Evolutionary conservation across 2,113 vertebrate species (phyloP).

Genomic region (Heterotis niloticus): DNA sequence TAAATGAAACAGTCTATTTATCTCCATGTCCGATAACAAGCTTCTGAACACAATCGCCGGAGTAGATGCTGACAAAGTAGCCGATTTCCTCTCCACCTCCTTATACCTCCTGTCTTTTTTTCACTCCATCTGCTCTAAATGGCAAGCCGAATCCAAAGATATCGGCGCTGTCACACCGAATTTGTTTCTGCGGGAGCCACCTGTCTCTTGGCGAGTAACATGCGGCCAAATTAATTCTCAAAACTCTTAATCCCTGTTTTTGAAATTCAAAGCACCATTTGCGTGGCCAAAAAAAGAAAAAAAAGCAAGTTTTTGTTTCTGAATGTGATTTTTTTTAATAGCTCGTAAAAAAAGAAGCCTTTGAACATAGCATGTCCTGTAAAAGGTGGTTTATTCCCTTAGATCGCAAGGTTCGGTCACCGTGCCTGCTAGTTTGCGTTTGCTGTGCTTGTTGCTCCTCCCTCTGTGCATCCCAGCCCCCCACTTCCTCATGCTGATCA

Average conservation of each 20-base stretch:
- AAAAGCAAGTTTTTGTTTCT: background rate
- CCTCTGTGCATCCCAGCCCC: background rate
- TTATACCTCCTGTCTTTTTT: conserved; percentile 32
- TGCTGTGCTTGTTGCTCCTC: background rate
- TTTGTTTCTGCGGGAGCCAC: conserved; percentile 73
- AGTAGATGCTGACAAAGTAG: conserved; percentile 55
- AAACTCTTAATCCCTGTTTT: conserved; percentile 54
- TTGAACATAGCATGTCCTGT: no score
- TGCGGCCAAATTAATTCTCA: conserved; percentile 53
- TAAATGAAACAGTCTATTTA: conserved; percentile 24
- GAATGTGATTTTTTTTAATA: background rate
- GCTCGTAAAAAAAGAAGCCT: no score
- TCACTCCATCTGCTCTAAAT: conserved; percentile 69
- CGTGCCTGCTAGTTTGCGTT: background rate
- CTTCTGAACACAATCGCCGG: conserved; percentile 47
- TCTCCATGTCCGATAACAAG: conserved; percentile 12
- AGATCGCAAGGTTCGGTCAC: background rate
- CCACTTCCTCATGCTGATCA: conserved; percentile 38
- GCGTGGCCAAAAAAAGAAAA: background rate
- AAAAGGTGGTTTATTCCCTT: no score
- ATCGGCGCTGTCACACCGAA: conserved; percentile 73
- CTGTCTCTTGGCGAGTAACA: conserved; percentile 57
- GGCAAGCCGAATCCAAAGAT: conserved; percentile 70
- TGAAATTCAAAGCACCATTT: background rate
- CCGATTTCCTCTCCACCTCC: conserved; percentile 42